phyloP scores from a whole-genome alignment of 1,140 invertebrate genomes.

The Drosophila novamexicana region DNA sequence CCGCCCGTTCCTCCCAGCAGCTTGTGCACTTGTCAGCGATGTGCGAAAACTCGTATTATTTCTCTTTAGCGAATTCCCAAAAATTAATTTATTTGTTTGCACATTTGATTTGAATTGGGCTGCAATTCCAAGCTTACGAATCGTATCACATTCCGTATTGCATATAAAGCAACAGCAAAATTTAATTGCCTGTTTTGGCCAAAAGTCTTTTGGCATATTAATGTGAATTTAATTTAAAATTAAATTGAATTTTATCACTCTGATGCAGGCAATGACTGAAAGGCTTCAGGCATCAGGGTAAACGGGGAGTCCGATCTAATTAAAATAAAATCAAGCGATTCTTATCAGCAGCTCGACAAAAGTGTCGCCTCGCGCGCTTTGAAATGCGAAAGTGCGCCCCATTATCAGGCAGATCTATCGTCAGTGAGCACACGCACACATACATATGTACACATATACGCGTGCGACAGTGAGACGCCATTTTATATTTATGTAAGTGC shows the following conservation, averaged over 20 bases:
- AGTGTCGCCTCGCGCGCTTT: slow-evolving; percentile 36
- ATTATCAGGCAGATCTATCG: slow-evolving; percentile 25
- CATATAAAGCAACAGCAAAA: background rate
- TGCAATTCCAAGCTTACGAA: slow-evolving; percentile 30
- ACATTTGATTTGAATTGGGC: slow-evolving; percentile 44
- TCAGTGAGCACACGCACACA: background rate
- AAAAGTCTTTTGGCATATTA: slow-evolving; percentile 23
- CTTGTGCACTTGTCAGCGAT: slow-evolving; percentile 61
- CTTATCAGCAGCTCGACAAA: slow-evolving; percentile 36
- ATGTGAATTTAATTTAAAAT: slow-evolving; percentile 40
- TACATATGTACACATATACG: slow-evolving; percentile 1
- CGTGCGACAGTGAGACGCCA: too few relatives aligned
- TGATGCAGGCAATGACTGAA: background rate
- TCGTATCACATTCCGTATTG: slow-evolving; percentile 13
- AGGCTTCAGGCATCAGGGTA: slow-evolving; percentile 2
- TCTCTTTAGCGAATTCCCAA: slow-evolving; percentile 28
- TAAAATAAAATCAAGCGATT: slow-evolving; percentile 28
- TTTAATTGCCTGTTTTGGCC: slow-evolving; percentile 11
- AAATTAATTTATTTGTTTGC: slow-evolving; percentile 51
- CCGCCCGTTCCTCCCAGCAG: slow-evolving; percentile 11
- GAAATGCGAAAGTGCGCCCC: slow-evolving; percentile 37
- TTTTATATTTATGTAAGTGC: too few relatives aligned
- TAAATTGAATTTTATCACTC: slow-evolving; percentile 10
- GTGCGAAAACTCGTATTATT: slow-evolving; percentile 18
- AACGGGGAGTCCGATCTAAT: slow-evolving; percentile 24